phyloP scores from a whole-genome alignment of 2,113 vertebrate genomes.

The Hemiscyllium ocellatum region DNA sequence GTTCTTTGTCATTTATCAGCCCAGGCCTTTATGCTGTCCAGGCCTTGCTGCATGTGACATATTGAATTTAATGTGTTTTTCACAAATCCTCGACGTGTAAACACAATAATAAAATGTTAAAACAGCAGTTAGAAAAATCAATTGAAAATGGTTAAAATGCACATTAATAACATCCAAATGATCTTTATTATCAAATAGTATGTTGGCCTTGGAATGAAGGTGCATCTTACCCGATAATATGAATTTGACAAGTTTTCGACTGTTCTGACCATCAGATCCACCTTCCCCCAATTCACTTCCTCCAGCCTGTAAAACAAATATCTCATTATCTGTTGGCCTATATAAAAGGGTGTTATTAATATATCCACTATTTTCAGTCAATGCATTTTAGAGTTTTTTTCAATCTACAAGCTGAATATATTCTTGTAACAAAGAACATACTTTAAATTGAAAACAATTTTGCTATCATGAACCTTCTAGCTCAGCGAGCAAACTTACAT shows the following conservation, averaged over 20 bases:
- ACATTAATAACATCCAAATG: neutral
- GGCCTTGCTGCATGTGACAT: neutral
- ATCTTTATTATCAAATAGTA: neutral
- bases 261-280: constrained; percentile 74
- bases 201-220: neutral
- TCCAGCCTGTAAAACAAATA: constrained; percentile 62
- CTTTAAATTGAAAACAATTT: neutral
- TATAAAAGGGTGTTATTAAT: neutral
- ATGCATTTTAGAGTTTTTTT: neutral
- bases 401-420: no score
- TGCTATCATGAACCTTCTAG: no score
- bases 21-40: no score
- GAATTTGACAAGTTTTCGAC: constrained; percentile 87
- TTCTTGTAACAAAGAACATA: neutral
- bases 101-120: neutral
- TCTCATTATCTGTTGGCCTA: neutral
- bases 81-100: neutral
- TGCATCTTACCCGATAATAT: constrained; percentile 77
- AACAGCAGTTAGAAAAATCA: neutral
- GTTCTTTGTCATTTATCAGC: no score
- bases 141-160: neutral
- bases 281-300: constrained; percentile 74
- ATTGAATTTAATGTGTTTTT: neutral
- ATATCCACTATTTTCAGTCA: neutral
- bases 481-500: no score